These are phyloP conservation scores for Colistium nudipinnis DNA, from an alignment of 2,113 vertebrate species.

Conservation along the genomic window DNA sequence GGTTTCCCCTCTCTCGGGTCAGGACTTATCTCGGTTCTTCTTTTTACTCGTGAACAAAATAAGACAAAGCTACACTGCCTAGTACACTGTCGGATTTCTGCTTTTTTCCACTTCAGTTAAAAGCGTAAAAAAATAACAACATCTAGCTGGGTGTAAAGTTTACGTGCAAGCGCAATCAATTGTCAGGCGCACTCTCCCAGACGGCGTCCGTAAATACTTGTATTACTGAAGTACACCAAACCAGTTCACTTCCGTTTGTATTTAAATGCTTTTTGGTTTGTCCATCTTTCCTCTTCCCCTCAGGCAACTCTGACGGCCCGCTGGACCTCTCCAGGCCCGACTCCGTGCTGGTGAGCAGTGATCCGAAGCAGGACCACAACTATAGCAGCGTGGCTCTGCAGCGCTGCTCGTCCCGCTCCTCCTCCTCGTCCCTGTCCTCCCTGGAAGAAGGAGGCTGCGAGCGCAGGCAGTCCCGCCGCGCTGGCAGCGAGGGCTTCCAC, in stretches of 20 bases:
- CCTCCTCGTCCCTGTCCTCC: slow-evolving; percentile 85
- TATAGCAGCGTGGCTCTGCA: slow-evolving; percentile 92
- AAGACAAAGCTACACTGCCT: neutral
- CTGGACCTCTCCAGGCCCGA: slow-evolving; percentile 84
- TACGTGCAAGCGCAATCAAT: neutral
- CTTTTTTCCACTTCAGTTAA: neutral
- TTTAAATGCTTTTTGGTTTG: neutral
- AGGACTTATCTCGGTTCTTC: slow-evolving; percentile 39
- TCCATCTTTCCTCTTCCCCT: slow-evolving; percentile 8
- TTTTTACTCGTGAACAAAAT: slow-evolving; percentile 40
- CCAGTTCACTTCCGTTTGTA: neutral
- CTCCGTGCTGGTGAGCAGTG: slow-evolving; percentile 84
- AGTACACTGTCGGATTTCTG: slow-evolving; percentile 2
- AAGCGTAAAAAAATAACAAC: neutral
- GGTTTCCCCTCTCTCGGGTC: slow-evolving; percentile 1
- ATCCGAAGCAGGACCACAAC: slow-evolving; percentile 97
- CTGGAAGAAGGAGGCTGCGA: slow-evolving; percentile 89
- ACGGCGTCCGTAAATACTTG: neutral
- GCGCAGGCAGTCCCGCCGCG: slow-evolving; percentile 85
- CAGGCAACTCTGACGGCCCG: slow-evolving; percentile 81
- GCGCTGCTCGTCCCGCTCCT: slow-evolving; percentile 89
- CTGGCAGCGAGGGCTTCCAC: slow-evolving; percentile 93
- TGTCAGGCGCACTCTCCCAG: neutral
- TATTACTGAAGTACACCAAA: neutral
- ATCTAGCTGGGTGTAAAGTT: neutral